Percentiles rank a stretch among this genome's conserved stretches.
phyloP scores from a whole-genome alignment of 2,113 vertebrate species.

The Lamprotornis superbus region DNA sequence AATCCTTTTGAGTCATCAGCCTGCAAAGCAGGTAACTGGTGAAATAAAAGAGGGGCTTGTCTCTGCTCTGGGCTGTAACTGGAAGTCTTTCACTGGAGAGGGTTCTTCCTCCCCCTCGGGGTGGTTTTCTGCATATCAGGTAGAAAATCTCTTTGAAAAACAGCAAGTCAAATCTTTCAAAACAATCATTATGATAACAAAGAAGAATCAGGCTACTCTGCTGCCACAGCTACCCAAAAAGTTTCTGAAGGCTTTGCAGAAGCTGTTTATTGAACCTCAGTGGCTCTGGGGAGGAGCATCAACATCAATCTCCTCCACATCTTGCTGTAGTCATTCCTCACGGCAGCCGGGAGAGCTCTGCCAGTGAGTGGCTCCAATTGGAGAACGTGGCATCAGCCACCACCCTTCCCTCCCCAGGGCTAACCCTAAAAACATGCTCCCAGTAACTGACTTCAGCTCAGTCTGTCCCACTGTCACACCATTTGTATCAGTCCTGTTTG shows the following conservation, averaged over 20 bases:
- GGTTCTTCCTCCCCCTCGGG: conserved; percentile 45
- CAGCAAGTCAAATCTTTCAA: conserved; percentile 27
- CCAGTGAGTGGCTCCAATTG: not conserved
- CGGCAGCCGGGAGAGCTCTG: not conserved
- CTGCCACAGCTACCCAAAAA: not conserved
- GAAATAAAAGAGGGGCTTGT: conserved; percentile 40
- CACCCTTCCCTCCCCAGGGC: not conserved
- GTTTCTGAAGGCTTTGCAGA: not conserved
- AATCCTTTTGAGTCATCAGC: conserved; percentile 12
- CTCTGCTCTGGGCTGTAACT: not conserved
- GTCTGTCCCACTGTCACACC: not conserved
- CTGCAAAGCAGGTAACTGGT: conserved; percentile 1
- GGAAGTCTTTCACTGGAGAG: conserved; percentile 34
- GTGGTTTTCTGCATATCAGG: conserved; percentile 37
- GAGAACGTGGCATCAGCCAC: not conserved
- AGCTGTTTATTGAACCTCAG: not conserved
- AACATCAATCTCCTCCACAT: not conserved
- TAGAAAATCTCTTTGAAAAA: conserved; percentile 60
- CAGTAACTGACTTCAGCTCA: not conserved
- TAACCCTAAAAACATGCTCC: not conserved
- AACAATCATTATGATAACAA: conserved; percentile 34
- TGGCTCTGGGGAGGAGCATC: not conserved
- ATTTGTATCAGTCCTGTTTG: not conserved
- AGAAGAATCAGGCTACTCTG: conserved; percentile 2
- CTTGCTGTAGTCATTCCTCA: not conserved